Conservation (phyloP, 1,140 invertebrate species). For the Trypoxylus dichotomus region DNA sequence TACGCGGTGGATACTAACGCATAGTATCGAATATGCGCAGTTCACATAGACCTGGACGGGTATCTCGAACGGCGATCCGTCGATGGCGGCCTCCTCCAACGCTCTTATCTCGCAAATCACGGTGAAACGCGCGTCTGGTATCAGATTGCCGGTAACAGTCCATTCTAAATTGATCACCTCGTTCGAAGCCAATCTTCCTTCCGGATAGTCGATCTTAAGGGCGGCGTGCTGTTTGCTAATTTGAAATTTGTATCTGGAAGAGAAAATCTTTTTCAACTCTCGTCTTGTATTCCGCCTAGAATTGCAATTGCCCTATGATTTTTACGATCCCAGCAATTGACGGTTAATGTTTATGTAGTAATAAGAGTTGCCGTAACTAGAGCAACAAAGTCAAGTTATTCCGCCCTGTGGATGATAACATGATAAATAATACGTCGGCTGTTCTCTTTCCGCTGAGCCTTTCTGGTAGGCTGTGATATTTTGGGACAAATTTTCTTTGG, state of each 20-base stretch:
- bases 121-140: slow-evolving; percentile 5
- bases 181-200: slow-evolving; percentile 34
- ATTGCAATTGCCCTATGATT: no score
- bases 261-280: no score
- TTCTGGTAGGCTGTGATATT: no score
- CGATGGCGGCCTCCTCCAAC: slow-evolving; percentile 29
- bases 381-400: no score
- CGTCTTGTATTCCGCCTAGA: no score
- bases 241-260: slow-evolving; percentile 30
- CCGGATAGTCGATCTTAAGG: slow-evolving; percentile 31
- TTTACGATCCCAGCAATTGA: no score
- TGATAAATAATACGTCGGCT: no score
- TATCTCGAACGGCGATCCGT: slow-evolving; percentile 36
- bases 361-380: no score
- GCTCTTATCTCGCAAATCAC: slow-evolving; percentile 36
- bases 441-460: no score
- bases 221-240: background rate
- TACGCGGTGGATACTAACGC: slow-evolving; percentile 34
- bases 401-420: no score
- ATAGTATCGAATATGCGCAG: slow-evolving; percentile 39
- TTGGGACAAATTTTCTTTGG: no score
- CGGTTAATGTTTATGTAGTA: no score
- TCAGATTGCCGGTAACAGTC: slow-evolving; percentile 31
- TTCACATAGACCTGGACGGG: slow-evolving; percentile 34
- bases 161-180: slow-evolving; percentile 34